Percentiles rank a stretch among this genome's conserved stretches.
phyloP scores from a whole-genome alignment of 2,113 vertebrate genomes.

The Sinocyclocheilus maitianheensis region DNA sequence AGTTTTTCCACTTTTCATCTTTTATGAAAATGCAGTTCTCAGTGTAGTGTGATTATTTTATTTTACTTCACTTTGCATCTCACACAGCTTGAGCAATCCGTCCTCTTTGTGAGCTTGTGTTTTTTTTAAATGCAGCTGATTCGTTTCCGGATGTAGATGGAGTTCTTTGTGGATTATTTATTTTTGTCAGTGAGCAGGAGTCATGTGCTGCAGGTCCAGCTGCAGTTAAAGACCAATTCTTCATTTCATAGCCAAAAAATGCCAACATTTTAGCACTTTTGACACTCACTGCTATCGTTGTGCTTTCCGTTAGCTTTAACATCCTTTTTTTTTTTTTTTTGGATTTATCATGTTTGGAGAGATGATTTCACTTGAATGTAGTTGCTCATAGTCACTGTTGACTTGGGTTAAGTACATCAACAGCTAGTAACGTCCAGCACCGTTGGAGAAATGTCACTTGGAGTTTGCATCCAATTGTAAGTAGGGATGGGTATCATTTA shows the following conservation, averaged over 20 bases:
- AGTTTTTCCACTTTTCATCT: neutral
- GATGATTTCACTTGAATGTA: neutral
- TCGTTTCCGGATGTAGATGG: neutral
- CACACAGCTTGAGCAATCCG: neutral
- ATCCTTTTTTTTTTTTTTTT: neutral
- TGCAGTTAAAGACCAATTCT: neutral
- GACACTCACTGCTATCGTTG: neutral
- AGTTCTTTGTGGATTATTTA: neutral
- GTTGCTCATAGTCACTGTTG: conserved; percentile 53
- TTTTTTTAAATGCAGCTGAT: neutral
- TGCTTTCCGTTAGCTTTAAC: neutral
- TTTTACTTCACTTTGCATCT: neutral
- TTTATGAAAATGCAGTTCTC: neutral
- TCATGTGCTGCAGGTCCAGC: neutral
- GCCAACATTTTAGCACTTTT: neutral
- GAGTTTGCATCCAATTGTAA: conserved; percentile 43
- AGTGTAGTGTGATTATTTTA: neutral
- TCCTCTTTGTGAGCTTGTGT: neutral
- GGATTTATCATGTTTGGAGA: neutral
- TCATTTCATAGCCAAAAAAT: neutral
- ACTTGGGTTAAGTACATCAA: neutral
- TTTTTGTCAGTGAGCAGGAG: neutral
- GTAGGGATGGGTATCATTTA: too few relatives aligned
- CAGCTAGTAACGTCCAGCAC: neutral
- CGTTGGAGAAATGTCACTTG: conserved; percentile 30